Percentiles rank a stretch among this genome's conserved stretches.
Evolutionary conservation across 2,888 invertebrate genomes (phyloP).

Genomic region (Cistogaster globosa): DNA sequence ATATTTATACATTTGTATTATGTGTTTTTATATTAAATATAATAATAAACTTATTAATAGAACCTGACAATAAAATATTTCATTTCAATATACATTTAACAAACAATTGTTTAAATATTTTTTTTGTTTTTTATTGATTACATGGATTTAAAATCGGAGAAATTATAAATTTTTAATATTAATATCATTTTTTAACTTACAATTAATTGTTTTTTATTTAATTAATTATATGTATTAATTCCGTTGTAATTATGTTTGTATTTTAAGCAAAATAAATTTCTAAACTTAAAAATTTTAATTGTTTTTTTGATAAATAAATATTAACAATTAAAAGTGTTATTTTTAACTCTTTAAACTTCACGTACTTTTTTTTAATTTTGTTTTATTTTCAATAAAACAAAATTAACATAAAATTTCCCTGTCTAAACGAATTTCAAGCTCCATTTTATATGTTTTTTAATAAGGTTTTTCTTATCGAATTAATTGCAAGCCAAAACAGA

Average conservation of each 20-base stretch:
- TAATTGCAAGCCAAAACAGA: no score
- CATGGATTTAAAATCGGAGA: background rate
- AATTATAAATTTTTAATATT: background rate
- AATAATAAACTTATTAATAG: constrained; percentile 38
- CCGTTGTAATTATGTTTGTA: background rate
- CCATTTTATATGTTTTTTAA: no score
- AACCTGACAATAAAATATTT: constrained; percentile 47
- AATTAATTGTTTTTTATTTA: background rate
- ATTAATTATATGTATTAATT: background rate
- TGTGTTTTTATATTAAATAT: background rate
- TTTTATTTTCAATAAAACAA: no score
- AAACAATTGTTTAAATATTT: constrained; percentile 16
- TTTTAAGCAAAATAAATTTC: background rate
- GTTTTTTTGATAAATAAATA: background rate
- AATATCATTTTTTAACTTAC: no score
- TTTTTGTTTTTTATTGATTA: background rate
- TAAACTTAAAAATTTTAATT: constrained; percentile 4
- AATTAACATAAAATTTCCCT: no score
- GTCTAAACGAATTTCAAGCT: no score
- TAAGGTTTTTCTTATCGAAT: no score
- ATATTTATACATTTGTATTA: background rate
- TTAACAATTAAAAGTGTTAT: background rate
- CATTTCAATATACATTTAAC: constrained; percentile 43
- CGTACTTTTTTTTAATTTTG: background rate
- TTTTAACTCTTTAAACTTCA: background rate